A percentile compares a stretch with the other conserved stretches of the same genome.
These are phyloP conservation scores for Gymnocheta viridis DNA, from an alignment of 2,888 invertebrate genomes.

Conservation along the genomic window DNA sequence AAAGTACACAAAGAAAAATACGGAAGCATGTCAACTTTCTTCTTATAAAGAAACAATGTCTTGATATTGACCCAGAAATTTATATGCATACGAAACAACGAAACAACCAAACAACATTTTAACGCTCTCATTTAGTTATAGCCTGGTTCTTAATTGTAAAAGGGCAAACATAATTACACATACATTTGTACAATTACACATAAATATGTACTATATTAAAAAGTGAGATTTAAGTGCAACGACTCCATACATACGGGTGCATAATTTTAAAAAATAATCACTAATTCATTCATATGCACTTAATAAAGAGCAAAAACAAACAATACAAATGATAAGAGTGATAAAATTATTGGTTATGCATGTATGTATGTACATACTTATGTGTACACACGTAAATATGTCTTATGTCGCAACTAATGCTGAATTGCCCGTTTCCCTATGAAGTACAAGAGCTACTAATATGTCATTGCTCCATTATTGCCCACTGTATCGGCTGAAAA, in stretches of 20 bases:
- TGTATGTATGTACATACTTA: neutral
- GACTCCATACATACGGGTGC: neutral
- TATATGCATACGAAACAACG: neutral
- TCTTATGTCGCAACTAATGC: neutral
- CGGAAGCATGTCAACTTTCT: slow-evolving; percentile 14
- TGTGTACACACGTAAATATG: neutral
- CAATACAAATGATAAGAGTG: neutral
- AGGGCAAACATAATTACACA: neutral
- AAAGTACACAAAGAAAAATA: neutral
- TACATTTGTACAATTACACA: neutral
- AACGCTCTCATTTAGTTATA: neutral
- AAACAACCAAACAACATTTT: neutral
- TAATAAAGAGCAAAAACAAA: neutral
- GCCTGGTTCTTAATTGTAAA: neutral
- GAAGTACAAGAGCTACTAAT: neutral
- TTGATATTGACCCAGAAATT: slow-evolving; percentile 59
- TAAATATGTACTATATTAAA: neutral
- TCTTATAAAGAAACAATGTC: slow-evolving; percentile 11
- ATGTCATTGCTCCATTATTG: neutral
- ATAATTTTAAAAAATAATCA: neutral
- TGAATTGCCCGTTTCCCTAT: neutral
- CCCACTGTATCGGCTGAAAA: slow-evolving; percentile 22
- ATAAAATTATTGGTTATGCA: neutral
- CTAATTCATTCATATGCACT: slow-evolving; percentile 1
- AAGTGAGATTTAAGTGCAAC: neutral